Percentiles rank a stretch among this genome's conserved stretches.
Evolutionary conservation across 2,888 invertebrate genomes (phyloP).

Genomic region (Catocala sponsa): DNA sequence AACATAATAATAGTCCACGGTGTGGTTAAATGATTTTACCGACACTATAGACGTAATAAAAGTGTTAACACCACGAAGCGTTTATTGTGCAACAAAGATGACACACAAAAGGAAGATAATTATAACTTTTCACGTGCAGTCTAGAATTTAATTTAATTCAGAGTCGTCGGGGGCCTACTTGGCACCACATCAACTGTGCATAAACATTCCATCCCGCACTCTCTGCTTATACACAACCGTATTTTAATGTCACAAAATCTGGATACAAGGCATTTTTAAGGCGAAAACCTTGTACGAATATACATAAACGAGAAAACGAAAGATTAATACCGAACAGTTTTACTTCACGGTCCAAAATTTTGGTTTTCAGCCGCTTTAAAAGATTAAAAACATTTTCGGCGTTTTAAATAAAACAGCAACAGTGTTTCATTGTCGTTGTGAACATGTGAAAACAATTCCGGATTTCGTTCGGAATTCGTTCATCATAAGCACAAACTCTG

Average conservation of each 20-base stretch:
- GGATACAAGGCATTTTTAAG: conserved; percentile 27
- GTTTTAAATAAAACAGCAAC: conserved; percentile 26
- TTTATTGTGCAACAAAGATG: conserved; percentile 28
- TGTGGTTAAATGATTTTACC: no score
- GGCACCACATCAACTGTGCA: conserved; percentile 61
- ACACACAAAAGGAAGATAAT: conserved; percentile 44
- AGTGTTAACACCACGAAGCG: not conserved
- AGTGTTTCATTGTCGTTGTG: conserved; percentile 1
- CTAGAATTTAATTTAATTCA: conserved; percentile 55
- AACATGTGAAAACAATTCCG: not conserved
- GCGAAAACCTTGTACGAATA: conserved; percentile 24
- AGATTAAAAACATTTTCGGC: no score
- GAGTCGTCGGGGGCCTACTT: conserved; percentile 54
- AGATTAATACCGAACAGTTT: conserved; percentile 18
- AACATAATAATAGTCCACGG: no score
- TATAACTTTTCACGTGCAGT: conserved; percentile 53
- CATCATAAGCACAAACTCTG: not conserved
- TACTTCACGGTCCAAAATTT: not conserved
- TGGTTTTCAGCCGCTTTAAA: not conserved
- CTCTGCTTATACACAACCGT: conserved; percentile 54
- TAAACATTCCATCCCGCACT: conserved; percentile 49
- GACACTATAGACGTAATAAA: not conserved
- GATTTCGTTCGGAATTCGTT: not conserved
- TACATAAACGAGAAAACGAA: conserved; percentile 26
- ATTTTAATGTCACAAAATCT: conserved; percentile 39